Evolutionary conservation across 2,888 invertebrate species (phyloP).

Genomic region (Latheticus oryzae): DNA sequence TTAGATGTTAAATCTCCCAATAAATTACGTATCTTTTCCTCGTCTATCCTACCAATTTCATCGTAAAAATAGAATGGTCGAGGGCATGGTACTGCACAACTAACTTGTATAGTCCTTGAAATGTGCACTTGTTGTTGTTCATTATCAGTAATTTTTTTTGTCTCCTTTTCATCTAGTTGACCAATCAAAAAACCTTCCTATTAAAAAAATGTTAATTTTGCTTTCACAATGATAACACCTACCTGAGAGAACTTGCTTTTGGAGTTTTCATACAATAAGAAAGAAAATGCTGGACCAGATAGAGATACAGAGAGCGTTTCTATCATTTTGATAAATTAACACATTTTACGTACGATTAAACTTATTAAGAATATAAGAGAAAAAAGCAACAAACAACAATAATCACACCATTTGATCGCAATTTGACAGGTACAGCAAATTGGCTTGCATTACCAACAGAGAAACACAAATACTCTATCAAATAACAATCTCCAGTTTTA

Average conservation of each 20-base stretch:
- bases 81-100: conserved; percentile 72
- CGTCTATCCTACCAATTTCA: conserved; percentile 70
- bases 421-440: no score
- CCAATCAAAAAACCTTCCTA: conserved; percentile 76
- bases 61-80: conserved; percentile 70
- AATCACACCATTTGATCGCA: no score
- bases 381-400: no score
- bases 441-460: no score
- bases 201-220: conserved; percentile 46
- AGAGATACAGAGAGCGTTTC: conserved; percentile 58
- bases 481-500: no score
- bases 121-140: conserved; percentile 73
- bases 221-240: conserved; percentile 23
- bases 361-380: no score
- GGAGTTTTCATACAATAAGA: conserved; percentile 76
- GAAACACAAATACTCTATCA: no score
- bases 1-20: conserved; percentile 69
- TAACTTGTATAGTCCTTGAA: conserved; percentile 72
- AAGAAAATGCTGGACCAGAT: conserved; percentile 74
- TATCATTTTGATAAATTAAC: conserved; percentile 56
- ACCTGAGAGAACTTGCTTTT: conserved; percentile 74
- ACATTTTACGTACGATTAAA: no score
- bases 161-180: conserved; percentile 72
- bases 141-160: conserved; percentile 76
- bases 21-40: conserved; percentile 68